Evolutionary conservation across 2,888 invertebrate species (phyloP), one percentile per base, ranked within the genome.

Genomic region (Acleris literana): DNA sequence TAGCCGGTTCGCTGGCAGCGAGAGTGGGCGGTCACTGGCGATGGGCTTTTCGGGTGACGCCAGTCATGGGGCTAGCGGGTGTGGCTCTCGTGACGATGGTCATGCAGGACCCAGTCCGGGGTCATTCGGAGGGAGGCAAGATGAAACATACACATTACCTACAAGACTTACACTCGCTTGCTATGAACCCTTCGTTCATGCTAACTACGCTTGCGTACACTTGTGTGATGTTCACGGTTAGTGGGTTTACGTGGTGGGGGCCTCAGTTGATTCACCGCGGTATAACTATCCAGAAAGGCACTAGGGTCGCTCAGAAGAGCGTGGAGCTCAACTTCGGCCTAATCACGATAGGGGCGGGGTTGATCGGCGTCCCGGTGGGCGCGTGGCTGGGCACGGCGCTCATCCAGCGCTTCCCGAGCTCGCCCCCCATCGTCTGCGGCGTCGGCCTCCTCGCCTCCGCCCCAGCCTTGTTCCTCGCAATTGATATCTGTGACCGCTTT

Each of bases 221-320:
- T 0, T 98, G 98, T 84, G 99, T 99, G 17, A 97, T 99, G 9
- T 99, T 99, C 87, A 98, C 99, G 25, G 96, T 99, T 16, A 99
- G 99, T 63, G 98, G 99, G 0, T 92, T 99, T 54, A 96, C 99
- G 1, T 99, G 98, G 97, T 99, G 99, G 98, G 99, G 98, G 1
- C 99, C 99, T 0, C 95, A 94, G 78, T 98, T 96, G 89, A 96
- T 99, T 75, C 94, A 92, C 79, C 93, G 95, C 68, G 98, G 97
- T 2, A 93, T 97, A 51, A 90, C 88, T 70, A 85, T 97, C 83
- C 96, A 97, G 79, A 87, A 94, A 0, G 93, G 89, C 68, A 90
- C 86, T 54, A 81, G 93, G 62, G 75, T 87, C 51, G 78, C 82
- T 11, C 70, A 82, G 11, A 89, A 86, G 66, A 85, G 97, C 87